Conservation (phyloP, 1,140 invertebrate genomes). For the Palaemon carinicauda region DNA sequence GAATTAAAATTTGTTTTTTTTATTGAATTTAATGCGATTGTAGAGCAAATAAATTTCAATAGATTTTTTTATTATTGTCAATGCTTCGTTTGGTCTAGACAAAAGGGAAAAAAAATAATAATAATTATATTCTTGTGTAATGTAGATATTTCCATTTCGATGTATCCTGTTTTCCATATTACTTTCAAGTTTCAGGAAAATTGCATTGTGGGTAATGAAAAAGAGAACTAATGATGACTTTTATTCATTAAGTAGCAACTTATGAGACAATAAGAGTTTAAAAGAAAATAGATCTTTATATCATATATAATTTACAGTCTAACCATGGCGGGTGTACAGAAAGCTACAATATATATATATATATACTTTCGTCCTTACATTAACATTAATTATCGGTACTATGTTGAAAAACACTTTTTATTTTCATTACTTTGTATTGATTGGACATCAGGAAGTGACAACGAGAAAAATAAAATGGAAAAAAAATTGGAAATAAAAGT, state of each 20-base stretch:
- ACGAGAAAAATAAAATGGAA: not conserved
- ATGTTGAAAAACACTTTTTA: constrained; percentile 1
- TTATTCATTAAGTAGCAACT: constrained; percentile 48
- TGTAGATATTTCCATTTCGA: too few species aligned
- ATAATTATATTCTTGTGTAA: too few species aligned
- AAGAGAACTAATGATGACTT: constrained; percentile 32
- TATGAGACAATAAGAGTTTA: constrained; percentile 49
- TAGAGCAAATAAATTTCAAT: too few species aligned
- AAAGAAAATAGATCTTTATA: constrained; percentile 49
- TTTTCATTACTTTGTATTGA: not conserved
- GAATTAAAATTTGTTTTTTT: too few species aligned
- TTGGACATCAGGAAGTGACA: not conserved
- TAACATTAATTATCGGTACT: constrained; percentile 10
- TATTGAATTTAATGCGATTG: too few species aligned
- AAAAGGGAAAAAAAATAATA: too few species aligned
- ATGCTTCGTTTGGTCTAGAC: too few species aligned
- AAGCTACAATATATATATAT: constrained; percentile 34
- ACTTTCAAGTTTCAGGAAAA: not conserved
- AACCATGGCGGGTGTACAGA: constrained; percentile 35
- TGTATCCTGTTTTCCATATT: not conserved
- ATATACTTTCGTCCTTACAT: constrained; percentile 32
- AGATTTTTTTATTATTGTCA: too few species aligned
- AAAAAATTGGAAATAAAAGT: not conserved
- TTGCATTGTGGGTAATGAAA: not conserved
- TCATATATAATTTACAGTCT: constrained; percentile 43